Percentiles rank a stretch among this genome's conserved stretches.
Evolutionary conservation across 1,140 invertebrate species (phyloP).

Genomic region (Drosophila neocordata): DNA sequence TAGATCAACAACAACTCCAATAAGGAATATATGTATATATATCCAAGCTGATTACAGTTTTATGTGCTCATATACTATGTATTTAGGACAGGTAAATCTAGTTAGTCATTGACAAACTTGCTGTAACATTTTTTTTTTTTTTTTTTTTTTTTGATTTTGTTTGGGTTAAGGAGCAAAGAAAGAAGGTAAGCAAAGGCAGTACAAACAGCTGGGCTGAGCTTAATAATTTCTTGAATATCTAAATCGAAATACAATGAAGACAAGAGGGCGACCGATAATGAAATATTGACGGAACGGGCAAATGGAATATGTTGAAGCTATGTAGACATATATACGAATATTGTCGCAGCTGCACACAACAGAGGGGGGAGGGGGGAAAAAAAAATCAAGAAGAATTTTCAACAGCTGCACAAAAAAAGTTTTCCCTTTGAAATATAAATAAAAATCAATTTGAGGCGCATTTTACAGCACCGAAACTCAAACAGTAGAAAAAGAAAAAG

Average conservation of each 20-base stretch:
- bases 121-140: neutral
- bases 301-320: neutral
- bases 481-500: slow-evolving; percentile 31
- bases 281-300: slow-evolving; percentile 33
- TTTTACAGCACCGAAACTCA: slow-evolving; percentile 71
- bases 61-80: neutral
- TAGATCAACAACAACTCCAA: no score
- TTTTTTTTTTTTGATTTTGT: no score
- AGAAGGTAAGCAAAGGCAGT: neutral
- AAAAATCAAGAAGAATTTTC: slow-evolving; percentile 39
- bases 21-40: no score
- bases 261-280: slow-evolving; percentile 15
- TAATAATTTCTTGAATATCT: slow-evolving; percentile 49
- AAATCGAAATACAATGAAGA: slow-evolving; percentile 57
- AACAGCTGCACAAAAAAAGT: slow-evolving; percentile 74
- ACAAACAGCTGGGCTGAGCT: slow-evolving; percentile 30
- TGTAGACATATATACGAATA: slow-evolving; percentile 15
- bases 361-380: slow-evolving; percentile 22
- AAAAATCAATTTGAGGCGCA: slow-evolving; percentile 77
- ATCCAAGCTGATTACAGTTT: no score
- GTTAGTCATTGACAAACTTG: slow-evolving; percentile 2
- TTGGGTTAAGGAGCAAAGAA: no score
- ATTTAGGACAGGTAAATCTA: neutral
- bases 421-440: slow-evolving; percentile 76
- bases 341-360: slow-evolving; percentile 65